Evolutionary conservation across 2,113 vertebrate species (phyloP), one percentile per base, ranked within the genome.

Genomic region (Gymnorhina tibicen): DNA sequence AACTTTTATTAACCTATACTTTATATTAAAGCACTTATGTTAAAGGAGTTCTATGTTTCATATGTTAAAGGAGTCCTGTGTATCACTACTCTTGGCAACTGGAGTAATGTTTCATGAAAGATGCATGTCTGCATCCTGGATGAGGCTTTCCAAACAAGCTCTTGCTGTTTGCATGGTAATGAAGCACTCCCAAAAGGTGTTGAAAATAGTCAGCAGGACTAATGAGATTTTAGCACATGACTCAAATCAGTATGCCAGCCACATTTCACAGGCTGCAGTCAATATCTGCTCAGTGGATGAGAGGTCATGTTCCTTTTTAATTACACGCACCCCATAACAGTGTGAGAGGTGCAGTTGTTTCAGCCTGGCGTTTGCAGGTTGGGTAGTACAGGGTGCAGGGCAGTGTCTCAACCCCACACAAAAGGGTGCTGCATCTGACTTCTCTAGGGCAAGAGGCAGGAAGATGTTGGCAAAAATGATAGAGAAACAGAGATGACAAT

Each of bases 381-480:
- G 1, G 26, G 3, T 62, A 62, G 23, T 42, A 62, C 5, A 56
- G 64, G 27, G 33, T 50, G 30, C 50, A 60, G 26, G 33, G 30
- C 46, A 62, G 9, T 33, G 14, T 55, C 42, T 92, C 22, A 55
- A 28, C 11, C 17, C 41, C 67, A 62, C 9, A 50, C 15, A 41
- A 70, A 33, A 5, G 10, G 7, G 7, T 55, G 35, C 10, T 66
- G 16, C 50, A 27, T 30, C 46, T 74, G 42, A 16, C 9, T 67
- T 74, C 50, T 50, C 10, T 35, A 50, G 50, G 53, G 39, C 26
- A 83, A 80, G 53, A 56, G 13, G 7, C 10, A 63, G 42, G 32
- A 52, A 41, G 21, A 72, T 5, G 18, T 42, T 20, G 3, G 11
- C 20, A 39, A 1, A 5, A 22, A 67, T 0, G 0, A 19, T n/a